These are phyloP conservation scores for Onychomys torridus DNA, from an alignment of 2,797 vertebrate species.

Conservation along the genomic window DNA sequence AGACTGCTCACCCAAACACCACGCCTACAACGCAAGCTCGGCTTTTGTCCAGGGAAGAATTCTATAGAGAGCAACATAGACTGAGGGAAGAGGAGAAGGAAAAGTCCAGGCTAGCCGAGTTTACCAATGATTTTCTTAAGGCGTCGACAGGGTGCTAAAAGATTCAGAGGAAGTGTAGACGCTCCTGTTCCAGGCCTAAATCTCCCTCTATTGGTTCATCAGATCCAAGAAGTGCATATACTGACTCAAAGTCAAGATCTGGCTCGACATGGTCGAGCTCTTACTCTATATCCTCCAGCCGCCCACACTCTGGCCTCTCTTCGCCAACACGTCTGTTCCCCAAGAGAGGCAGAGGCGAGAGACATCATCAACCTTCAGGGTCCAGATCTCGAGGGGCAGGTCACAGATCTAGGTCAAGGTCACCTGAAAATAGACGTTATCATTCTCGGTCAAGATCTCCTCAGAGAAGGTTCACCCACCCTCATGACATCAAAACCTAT, in stretches of 20 bases:
- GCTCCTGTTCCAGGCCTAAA: constrained; percentile 98
- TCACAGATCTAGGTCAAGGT: no score
- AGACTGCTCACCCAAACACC: constrained; percentile 91
- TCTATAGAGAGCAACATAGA: constrained; percentile 94
- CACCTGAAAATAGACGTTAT: no score
- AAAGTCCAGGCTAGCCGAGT: constrained; percentile 98
- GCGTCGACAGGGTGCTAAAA: constrained; percentile 99
- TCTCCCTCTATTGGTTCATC: constrained; percentile 94
- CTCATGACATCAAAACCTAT: no score
- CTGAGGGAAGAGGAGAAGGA: constrained; percentile 95
- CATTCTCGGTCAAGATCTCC: no score
- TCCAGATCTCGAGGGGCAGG: no score
- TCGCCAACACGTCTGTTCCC: constrained; percentile 92
- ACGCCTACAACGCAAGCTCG: constrained; percentile 90
- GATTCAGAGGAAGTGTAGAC: constrained; percentile 96
- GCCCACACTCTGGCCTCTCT: constrained; percentile 95
- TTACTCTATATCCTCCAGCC: constrained; percentile 91
- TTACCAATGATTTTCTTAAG: constrained; percentile 99
- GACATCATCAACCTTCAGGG: constrained; percentile 91
- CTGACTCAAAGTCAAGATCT: constrained; percentile 95
- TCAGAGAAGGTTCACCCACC: no score
- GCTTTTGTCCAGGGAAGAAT: constrained; percentile 95
- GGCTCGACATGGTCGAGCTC: constrained; percentile 92
- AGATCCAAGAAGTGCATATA: constrained; percentile 92
- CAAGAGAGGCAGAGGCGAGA: constrained; percentile 90